Evolutionary conservation across 2,888 invertebrate species (phyloP).

Genomic region (Brachyptera putata): DNA sequence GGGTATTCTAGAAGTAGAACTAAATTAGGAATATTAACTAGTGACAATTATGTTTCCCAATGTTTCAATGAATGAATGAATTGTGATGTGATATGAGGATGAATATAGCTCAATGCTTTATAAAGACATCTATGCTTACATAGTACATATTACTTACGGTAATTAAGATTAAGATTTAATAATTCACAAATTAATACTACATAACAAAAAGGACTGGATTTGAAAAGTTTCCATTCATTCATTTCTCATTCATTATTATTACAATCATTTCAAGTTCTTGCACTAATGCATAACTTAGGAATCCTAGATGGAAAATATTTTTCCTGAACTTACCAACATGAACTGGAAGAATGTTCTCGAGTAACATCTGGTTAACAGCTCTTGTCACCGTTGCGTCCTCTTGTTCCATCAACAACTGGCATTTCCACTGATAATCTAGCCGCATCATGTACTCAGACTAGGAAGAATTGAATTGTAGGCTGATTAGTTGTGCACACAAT

Average conservation of each 20-base stretch:
- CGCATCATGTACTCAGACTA: constrained; percentile 81
- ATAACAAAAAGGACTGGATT: not conserved
- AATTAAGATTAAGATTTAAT: not conserved
- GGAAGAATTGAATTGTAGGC: constrained; percentile 6
- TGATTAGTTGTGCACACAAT: no score
- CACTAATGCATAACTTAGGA: no score
- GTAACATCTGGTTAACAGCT: constrained; percentile 79
- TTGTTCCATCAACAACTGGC: constrained; percentile 72
- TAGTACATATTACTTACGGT: no score
- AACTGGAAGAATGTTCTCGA: constrained; percentile 88
- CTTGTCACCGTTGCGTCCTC: constrained; percentile 81
- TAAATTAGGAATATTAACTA: no score
- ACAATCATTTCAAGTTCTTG: no score
- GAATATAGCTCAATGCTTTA: no score
- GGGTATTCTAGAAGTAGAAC: no score
- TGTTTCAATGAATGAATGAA: no score
- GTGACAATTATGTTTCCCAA: no score
- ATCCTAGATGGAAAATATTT: not conserved
- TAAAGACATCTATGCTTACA: no score
- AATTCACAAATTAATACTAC: not conserved
- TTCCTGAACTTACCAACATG: constrained; percentile 67
- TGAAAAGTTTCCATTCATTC: not conserved
- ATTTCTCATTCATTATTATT: not conserved
- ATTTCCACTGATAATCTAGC: constrained; percentile 80
- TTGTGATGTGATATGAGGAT: no score